Percentiles rank a stretch among this genome's conserved stretches.
phyloP scores from a whole-genome alignment of 2,888 invertebrate genomes.

The Steromphala cineraria region DNA sequence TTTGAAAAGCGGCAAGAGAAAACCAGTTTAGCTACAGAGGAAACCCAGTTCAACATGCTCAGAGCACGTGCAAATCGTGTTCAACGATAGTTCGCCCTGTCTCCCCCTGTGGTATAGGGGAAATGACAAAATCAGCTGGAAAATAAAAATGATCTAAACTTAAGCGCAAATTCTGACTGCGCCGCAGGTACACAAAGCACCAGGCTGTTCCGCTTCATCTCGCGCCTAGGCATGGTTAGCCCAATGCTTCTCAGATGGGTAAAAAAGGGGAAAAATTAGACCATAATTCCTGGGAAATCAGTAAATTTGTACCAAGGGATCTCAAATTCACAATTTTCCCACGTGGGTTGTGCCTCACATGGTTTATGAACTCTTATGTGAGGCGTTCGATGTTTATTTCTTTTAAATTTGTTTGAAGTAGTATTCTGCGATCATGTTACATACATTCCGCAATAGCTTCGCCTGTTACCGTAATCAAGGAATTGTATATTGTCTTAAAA shows the following conservation, averaged over 20 bases:
- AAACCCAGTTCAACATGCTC: background rate
- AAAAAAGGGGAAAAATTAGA: background rate
- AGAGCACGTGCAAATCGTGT: slow-evolving; percentile 11
- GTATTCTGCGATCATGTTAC: background rate
- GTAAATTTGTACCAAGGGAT: background rate
- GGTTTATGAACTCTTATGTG: background rate
- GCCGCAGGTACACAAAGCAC: background rate
- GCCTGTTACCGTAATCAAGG: background rate
- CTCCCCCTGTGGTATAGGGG: background rate
- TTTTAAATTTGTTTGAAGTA: slow-evolving; percentile 2
- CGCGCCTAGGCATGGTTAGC: background rate
- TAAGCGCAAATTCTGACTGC: no score
- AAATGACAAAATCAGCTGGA: slow-evolving; percentile 15
- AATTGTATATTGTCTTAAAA: no score
- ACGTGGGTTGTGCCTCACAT: background rate
- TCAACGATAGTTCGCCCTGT: background rate
- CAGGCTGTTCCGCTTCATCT: background rate
- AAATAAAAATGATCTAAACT: slow-evolving; percentile 18
- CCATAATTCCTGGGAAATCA: slow-evolving; percentile 4
- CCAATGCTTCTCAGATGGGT: background rate
- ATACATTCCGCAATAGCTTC: background rate
- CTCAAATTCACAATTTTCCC: background rate
- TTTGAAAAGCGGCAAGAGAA: background rate
- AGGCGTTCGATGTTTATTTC: background rate
- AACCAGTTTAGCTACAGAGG: background rate